Conservation (phyloP, 2,888 invertebrate species). For the Halictus ligatus region DNA sequence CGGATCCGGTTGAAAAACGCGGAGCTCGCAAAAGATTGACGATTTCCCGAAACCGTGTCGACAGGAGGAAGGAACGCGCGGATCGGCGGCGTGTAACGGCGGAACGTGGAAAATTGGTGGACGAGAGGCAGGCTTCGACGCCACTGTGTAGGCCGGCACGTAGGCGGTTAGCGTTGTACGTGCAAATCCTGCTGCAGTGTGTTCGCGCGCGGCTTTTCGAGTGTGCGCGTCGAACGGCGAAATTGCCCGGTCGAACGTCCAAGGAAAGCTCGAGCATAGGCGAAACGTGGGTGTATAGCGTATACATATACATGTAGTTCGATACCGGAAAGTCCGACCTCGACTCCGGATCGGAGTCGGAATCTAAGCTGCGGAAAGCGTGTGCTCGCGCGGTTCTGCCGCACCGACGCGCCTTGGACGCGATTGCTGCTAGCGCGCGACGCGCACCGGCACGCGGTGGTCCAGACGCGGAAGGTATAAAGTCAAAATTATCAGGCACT, state of each 20-base stretch:
- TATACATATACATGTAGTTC: not conserved
- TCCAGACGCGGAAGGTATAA: too few species aligned
- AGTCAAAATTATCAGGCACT: too few species aligned
- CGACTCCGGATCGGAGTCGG: not conserved
- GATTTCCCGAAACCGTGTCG: not conserved
- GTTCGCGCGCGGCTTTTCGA: slow-evolving; percentile 22
- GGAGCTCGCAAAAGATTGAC: not conserved
- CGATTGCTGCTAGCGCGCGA: not conserved
- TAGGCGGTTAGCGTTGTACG: slow-evolving; percentile 62
- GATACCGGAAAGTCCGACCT: slow-evolving; percentile 9
- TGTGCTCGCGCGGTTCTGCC: not conserved
- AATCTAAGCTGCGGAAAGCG: not conserved
- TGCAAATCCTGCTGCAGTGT: slow-evolving; percentile 53
- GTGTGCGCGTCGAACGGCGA: slow-evolving; percentile 19
- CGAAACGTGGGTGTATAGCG: slow-evolving; percentile 13
- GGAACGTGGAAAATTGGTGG: slow-evolving; percentile 9
- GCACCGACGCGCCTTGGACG: not conserved
- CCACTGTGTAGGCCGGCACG: slow-evolving; percentile 62
- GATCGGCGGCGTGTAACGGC: not conserved
- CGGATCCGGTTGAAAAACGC: not conserved
- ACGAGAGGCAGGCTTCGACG: slow-evolving; percentile 33
- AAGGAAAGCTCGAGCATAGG: slow-evolving; percentile 8
- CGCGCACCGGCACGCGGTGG: not conserved
- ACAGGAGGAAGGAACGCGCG: slow-evolving; percentile 8
- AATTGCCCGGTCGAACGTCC: slow-evolving; percentile 28